These are phyloP conservation scores for Fulica atra DNA, from an alignment of 2,113 vertebrate genomes.

Conservation along the genomic window DNA sequence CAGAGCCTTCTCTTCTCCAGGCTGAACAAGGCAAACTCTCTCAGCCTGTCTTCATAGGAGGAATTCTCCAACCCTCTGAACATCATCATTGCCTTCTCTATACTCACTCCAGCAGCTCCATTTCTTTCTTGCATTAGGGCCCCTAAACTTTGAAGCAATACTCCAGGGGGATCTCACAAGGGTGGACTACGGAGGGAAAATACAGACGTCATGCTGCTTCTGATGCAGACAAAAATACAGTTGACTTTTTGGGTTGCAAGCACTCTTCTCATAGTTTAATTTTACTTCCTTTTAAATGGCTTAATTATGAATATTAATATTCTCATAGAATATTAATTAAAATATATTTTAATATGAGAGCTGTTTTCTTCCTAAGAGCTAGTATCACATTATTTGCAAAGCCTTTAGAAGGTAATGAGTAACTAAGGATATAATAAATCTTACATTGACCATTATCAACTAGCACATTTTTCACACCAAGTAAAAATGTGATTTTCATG, in stretches of 20 bases:
- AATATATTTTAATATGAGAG: not conserved
- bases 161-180: accelerated
- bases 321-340: not conserved
- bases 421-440: not conserved
- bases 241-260: not conserved
- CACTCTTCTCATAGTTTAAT: not conserved
- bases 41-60: no score
- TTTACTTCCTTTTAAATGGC: not conserved
- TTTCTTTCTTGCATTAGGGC: not conserved
- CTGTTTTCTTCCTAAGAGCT: not conserved
- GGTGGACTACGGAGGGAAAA: accelerated
- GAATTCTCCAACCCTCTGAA: not conserved
- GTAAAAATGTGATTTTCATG: not conserved
- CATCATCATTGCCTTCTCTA: not conserved
- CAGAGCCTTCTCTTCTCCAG: not conserved
- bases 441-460: not conserved
- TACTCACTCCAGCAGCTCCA: accelerated
- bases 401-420: not conserved
- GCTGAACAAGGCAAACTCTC: not conserved
- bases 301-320: not conserved
- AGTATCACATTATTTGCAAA: not conserved
- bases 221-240: accelerated
- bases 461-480: not conserved
- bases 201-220: accelerated
- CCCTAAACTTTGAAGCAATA: accelerated